Evolutionary conservation across 2,797 vertebrate genomes (phyloP).

Genomic region (Phataginus tetradactyla): DNA sequence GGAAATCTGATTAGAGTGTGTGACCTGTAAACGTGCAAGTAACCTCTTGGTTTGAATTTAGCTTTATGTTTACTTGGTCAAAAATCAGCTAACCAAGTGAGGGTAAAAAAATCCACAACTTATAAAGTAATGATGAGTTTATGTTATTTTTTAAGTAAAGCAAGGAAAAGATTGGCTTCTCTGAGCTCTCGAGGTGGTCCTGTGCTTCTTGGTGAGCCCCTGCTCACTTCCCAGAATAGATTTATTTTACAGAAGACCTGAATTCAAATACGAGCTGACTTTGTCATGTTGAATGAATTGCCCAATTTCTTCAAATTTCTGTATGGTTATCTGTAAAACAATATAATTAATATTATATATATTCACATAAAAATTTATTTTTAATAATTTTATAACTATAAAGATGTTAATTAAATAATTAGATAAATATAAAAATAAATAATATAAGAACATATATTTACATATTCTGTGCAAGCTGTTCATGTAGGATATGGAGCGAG

Average conservation of each 20-base stretch:
- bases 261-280: background rate
- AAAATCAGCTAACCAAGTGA: background rate
- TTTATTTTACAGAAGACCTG: background rate
- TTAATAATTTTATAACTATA: too few relatives aligned
- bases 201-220: accelerated
- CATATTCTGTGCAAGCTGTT: too few relatives aligned
- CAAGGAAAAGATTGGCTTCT: background rate
- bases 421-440: too few relatives aligned
- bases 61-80: background rate
- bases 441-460: too few relatives aligned
- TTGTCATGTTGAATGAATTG: background rate
- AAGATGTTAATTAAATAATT: too few relatives aligned
- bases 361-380: too few relatives aligned
- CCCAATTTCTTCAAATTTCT: background rate
- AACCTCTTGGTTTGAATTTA: background rate
- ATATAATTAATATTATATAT: too few relatives aligned
- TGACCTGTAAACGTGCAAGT: background rate
- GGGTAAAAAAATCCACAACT: background rate
- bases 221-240: background rate
- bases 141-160: background rate
- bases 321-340: background rate
- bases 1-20: background rate
- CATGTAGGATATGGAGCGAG: too few relatives aligned
- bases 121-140: background rate
- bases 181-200: background rate